Conservation (phyloP, 2,888 invertebrate species). For the Syrista parreyssii region DNA sequence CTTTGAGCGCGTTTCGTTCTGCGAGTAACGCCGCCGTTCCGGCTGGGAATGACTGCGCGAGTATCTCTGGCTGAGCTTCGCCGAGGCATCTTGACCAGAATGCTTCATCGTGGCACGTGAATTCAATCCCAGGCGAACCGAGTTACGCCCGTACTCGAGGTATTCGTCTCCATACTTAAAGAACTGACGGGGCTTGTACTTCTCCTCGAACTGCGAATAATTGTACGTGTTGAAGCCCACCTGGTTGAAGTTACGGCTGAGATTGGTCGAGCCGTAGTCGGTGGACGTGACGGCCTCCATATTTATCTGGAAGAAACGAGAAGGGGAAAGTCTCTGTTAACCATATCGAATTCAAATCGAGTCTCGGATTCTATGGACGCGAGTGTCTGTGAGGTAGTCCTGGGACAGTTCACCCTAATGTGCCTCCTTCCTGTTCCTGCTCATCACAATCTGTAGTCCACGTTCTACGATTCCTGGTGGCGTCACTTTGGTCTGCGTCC, state of each 20-base stretch:
- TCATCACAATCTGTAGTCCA: too few species aligned
- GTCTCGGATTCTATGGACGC: too few species aligned
- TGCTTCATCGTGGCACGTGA: background rate
- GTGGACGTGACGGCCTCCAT: conserved; percentile 68
- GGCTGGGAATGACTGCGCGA: conserved; percentile 57
- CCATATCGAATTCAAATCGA: too few species aligned
- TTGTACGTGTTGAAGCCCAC: conserved; percentile 57
- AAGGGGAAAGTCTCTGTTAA: too few species aligned
- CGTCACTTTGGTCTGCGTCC: too few species aligned
- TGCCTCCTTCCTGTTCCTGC: too few species aligned
- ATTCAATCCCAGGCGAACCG: conserved; percentile 39
- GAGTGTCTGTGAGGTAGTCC: too few species aligned
- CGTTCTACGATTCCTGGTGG: too few species aligned
- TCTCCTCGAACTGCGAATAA: conserved; percentile 58
- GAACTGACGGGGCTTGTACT: conserved; percentile 51
- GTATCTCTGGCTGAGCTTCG: conserved; percentile 47
- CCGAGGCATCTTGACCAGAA: conserved; percentile 34
- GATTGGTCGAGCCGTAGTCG: conserved; percentile 63
- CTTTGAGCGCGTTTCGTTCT: conserved; percentile 54
- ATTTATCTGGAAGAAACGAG: conserved; percentile 66
- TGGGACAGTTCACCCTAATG: too few species aligned
- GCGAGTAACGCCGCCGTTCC: conserved; percentile 52
- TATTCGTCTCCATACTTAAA: conserved; percentile 54
- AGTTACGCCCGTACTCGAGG: conserved; percentile 48
- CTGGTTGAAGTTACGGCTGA: conserved; percentile 57